Evolutionary conservation across 2,113 vertebrate genomes (phyloP).

Genomic region (Piaya cayana): DNA sequence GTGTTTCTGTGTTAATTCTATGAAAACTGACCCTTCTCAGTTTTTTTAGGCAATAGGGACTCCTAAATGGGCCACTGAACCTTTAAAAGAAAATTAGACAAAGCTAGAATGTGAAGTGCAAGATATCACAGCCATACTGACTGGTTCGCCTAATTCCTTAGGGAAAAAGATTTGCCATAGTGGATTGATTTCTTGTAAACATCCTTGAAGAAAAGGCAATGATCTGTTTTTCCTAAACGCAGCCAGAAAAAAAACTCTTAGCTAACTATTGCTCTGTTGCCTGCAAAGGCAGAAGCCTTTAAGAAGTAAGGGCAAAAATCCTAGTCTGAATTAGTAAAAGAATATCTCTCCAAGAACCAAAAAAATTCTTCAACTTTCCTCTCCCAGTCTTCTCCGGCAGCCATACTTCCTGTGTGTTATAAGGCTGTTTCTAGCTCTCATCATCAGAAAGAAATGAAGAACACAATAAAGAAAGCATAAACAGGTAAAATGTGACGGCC

Average conservation of each 20-base stretch:
- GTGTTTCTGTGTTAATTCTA: not conserved
- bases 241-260: not conserved
- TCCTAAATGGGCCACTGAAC: not conserved
- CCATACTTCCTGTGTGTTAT: not conserved
- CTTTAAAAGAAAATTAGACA: not conserved
- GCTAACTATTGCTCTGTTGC: not conserved
- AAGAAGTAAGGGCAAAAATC: not conserved
- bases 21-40: not conserved
- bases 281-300: not conserved
- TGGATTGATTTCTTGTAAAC: not conserved
- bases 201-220: not conserved
- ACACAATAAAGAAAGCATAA: not conserved
- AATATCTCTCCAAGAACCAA: not conserved
- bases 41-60: not conserved
- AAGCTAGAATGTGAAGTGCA: not conserved
- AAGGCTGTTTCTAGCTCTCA: not conserved
- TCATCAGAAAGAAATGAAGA: not conserved
- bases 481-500: not conserved
- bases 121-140: not conserved
- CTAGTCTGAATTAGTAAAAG: not conserved
- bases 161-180: not conserved
- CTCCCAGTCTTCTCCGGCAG: not conserved
- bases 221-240: not conserved
- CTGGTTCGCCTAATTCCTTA: not conserved
- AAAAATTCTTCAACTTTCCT: not conserved